Evolutionary conservation across 1,140 invertebrate genomes (phyloP).

Genomic region (Palaemon carinicauda): DNA sequence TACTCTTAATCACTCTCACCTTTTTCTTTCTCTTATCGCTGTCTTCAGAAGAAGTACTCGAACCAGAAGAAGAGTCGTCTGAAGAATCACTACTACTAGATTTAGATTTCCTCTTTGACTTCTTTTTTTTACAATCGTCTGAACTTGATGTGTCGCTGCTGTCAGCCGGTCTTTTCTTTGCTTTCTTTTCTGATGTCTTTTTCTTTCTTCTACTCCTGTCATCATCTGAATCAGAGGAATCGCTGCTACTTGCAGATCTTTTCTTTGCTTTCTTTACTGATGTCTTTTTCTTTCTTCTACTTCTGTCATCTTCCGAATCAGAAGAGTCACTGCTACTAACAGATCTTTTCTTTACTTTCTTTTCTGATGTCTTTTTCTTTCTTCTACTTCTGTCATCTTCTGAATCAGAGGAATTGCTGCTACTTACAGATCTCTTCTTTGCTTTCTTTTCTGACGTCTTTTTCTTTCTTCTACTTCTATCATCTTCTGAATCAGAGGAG

Average conservation of each 20-base stretch:
- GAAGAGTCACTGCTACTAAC: too few relatives aligned
- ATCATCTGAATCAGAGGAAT: too few relatives aligned
- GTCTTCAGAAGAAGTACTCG: not conserved
- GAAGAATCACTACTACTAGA: not conserved
- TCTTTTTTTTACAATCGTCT: not conserved
- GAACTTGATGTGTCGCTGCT: not conserved
- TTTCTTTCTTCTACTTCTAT: constrained; percentile 18
- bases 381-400: not conserved
- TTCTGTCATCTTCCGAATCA: too few relatives aligned
- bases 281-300: too few relatives aligned
- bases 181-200: not conserved
- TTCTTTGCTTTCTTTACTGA: too few relatives aligned
- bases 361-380: constrained; percentile 20
- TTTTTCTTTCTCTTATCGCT: not conserved
- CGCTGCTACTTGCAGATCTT: too few relatives aligned
- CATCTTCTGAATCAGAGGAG: not conserved
- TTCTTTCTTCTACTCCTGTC: too few relatives aligned
- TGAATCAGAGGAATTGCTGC: not conserved
- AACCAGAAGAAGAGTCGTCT: not conserved
- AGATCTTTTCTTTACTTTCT: too few relatives aligned
- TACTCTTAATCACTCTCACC: not conserved
- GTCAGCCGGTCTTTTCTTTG: not conserved
- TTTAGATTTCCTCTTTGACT: not conserved
- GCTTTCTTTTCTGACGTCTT: constrained; percentile 28
- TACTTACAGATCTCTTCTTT: not conserved